Conservation (phyloP, 2,888 invertebrate genomes). For the Lottia gigantea region DNA sequence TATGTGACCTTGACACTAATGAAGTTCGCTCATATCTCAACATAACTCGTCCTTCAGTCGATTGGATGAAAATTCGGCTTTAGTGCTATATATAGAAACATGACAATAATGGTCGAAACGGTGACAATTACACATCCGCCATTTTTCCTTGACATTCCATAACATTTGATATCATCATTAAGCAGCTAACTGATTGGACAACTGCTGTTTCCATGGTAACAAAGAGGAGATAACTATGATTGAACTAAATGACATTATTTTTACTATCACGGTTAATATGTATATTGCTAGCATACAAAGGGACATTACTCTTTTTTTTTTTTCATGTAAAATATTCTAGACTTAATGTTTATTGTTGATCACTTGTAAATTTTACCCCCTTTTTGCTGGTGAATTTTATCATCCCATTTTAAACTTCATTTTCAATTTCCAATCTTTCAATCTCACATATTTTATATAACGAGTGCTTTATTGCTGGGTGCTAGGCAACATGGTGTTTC, state of each 20-base stretch:
- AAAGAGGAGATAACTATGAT: neutral
- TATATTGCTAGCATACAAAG: neutral
- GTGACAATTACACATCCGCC: neutral
- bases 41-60: conserved; percentile 2
- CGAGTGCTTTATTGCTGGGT: no score
- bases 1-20: neutral
- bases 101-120: neutral
- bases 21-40: conserved; percentile 3
- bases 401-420: no score
- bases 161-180: conserved; percentile 5
- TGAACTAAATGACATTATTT: neutral
- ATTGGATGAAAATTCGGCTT: neutral
- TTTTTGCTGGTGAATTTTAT: no score
- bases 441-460: no score
- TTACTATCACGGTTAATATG: conserved; percentile 6
- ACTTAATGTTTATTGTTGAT: no score
- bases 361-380: no score
- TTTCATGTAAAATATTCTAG: no score
- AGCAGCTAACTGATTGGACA: conserved; percentile 1
- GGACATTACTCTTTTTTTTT: no score
- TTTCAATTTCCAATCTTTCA: no score
- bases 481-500: no score
- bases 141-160: conserved; percentile 6
- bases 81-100: neutral
- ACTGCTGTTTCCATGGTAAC: neutral